Base-by-base conservation (phyloP, 2,113 vertebrate genomes). In the Artemisiospiza belli region DNA sequence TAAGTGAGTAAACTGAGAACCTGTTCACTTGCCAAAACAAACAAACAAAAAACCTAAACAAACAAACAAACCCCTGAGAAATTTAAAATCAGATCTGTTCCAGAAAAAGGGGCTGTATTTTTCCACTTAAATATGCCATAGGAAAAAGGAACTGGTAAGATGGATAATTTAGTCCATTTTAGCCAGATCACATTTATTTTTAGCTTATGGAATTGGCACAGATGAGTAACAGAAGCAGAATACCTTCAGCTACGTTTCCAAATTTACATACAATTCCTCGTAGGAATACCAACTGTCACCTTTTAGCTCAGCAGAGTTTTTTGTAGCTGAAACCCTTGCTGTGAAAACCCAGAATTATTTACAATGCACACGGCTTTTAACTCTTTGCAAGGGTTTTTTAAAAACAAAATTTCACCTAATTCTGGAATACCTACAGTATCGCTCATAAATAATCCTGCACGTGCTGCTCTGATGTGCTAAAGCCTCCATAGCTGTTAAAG, bases 161-260 rank as follows among this genome's bases (percentile, higher is more conserved):
- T 39, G 75, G 78, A 79, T 93, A 11, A 92, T 92, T 92, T 88
- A 35, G 87, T 89, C 80, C 87, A 67, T 78, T 93, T 89, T 92
- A 94, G 75, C 93, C 91, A 95, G 80, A 91, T 94, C 92, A 92
- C 63, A 62, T 92, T 95, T 97, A 97, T 97, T 96, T 97, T 96
- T 97, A 97, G 96, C 33, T 37, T 30, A 47, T 46, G 54, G 84
- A 86, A 66, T 88, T 93, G 93, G 93, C 87, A 90, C 46, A 83
- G 44, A 72, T 58, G 81, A 92, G 68, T 73, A 86, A 92, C 85
- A 93, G 87, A 77, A 92, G 75, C 76, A 83, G 83, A 88, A 81
- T 35, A 93, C 68, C 83, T 94, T 93, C 79, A 86, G 76, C 64
- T 72, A 57, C 75, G 18, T 75, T 90, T 91, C 47, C 64, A 92